Evolutionary conservation across 2,113 vertebrate genomes (phyloP), one percentile per base, ranked within the genome.

Genomic region (Alligator sinensis): DNA sequence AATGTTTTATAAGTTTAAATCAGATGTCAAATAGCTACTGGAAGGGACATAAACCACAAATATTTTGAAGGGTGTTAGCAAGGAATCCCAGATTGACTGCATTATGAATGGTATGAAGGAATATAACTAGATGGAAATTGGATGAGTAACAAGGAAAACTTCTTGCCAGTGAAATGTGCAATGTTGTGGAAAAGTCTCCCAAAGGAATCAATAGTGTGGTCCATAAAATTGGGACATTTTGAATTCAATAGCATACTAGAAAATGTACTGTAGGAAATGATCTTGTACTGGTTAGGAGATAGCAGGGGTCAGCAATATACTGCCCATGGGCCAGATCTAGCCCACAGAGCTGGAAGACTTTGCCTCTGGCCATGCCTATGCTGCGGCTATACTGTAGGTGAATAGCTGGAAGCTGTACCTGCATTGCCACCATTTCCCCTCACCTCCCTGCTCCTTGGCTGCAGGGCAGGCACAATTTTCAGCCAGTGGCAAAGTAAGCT

Each of bases 31-130:
- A 84, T 88, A 85, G 58, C 62, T 63, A 27, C 77, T 24, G 30
- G 60, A 88, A 89, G 0, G 3, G 72, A 70, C 54, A 83, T 91
- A 90, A 88, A 78, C 61, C 74, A 77, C 81, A 63, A 68, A 28
- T 84, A 17, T 88, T 47, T 90, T 72, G 55, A 92, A 89, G n/a
- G 79, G 24, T 61, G 24, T 90, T 78, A 94, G 84, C 91, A 85
- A 90, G 30, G 63, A 80, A 93, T 91, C 57, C 88, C 72, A 84
- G 27, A 3, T 88, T 92, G 91, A 59, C 47, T 54, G 17, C 86
- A 62, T 61, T 93, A 18, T 12, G 80, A 77, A 54, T 90, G 87
- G 78, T 90, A 91, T 85, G 90, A 95, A 5, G 15, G 11, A 64
- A 2, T 62, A 15, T 57, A 92, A 84, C 62, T 60, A 30, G 57